Conservation (phyloP, 2,113 vertebrate genomes). For the Macrotis lagotis region DNA sequence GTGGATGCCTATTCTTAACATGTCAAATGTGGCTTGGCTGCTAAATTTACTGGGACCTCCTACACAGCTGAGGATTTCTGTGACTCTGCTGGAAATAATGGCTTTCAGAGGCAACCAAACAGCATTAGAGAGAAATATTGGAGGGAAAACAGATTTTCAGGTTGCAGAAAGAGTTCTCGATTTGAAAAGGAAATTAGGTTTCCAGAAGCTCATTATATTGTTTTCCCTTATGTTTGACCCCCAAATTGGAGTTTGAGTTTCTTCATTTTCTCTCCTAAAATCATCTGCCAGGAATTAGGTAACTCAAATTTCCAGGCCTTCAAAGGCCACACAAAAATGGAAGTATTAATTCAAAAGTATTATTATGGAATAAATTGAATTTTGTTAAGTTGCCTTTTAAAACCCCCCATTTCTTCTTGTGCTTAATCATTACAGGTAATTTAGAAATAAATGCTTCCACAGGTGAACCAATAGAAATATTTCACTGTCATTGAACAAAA, state of each 20-base stretch:
- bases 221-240: slow-evolving; percentile 82
- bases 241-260: slow-evolving; percentile 78
- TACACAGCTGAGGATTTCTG: slow-evolving; percentile 73
- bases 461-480: slow-evolving; percentile 65
- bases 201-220: slow-evolving; percentile 76
- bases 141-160: slow-evolving; percentile 68
- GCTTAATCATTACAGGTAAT: slow-evolving; percentile 74
- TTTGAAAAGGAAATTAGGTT: slow-evolving; percentile 74
- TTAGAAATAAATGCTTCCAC: slow-evolving; percentile 78
- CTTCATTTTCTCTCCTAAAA: slow-evolving; percentile 80
- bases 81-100: slow-evolving; percentile 78
- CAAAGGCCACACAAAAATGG: slow-evolving; percentile 72
- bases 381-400: slow-evolving; percentile 72
- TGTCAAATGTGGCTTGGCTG: slow-evolving; percentile 71
- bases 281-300: slow-evolving; percentile 74
- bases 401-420: slow-evolving; percentile 34
- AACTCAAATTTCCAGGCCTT: slow-evolving; percentile 70
- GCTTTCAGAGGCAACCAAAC: slow-evolving; percentile 77
- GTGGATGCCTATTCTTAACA: slow-evolving; percentile 75
- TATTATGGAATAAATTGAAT: slow-evolving; percentile 78
- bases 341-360: slow-evolving; percentile 82
- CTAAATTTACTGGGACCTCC: slow-evolving; percentile 77
- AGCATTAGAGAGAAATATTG: slow-evolving; percentile 73
- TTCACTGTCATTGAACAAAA: slow-evolving; percentile 63
- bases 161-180: slow-evolving; percentile 61